Conservation (phyloP, 2,797 vertebrate species). For the Dromococcyx pavoninus region DNA sequence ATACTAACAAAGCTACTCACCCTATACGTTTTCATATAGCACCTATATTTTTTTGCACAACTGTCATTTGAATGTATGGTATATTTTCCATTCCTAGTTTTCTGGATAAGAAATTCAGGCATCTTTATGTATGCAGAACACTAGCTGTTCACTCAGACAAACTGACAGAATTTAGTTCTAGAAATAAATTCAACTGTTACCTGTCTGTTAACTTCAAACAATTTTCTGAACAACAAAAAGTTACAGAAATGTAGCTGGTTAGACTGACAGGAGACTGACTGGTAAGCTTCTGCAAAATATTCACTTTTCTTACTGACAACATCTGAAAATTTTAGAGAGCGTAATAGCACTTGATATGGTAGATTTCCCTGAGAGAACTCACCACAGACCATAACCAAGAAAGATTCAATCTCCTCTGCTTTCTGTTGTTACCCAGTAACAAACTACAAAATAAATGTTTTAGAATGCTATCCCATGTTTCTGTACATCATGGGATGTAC, state of each 20-base stretch:
- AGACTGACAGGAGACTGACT: not conserved
- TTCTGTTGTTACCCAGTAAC: not conserved
- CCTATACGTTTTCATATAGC: not conserved
- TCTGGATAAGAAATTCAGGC: not conserved
- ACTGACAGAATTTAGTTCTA: not conserved
- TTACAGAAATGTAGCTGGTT: not conserved
- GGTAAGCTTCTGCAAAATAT: not conserved
- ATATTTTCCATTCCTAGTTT: not conserved
- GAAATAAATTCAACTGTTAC: not conserved
- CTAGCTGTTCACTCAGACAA: not conserved
- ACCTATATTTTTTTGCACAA: not conserved
- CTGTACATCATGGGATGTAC: not conserved
- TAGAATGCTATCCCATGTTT: fast-evolving
- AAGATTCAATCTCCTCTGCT: not conserved
- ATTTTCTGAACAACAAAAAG: not conserved
- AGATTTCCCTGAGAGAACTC: slow-evolving; percentile 23
- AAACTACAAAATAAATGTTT: not conserved
- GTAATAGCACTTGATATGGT: not conserved
- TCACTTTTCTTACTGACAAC: not conserved
- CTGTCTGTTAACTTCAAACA: not conserved
- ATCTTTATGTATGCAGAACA: not conserved
- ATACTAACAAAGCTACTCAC: not conserved
- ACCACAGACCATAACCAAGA: not conserved
- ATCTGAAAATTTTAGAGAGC: not conserved
- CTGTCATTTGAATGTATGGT: not conserved